phyloP scores from a whole-genome alignment of 2,797 vertebrate species.

The Lagocephalus sceleratus region DNA sequence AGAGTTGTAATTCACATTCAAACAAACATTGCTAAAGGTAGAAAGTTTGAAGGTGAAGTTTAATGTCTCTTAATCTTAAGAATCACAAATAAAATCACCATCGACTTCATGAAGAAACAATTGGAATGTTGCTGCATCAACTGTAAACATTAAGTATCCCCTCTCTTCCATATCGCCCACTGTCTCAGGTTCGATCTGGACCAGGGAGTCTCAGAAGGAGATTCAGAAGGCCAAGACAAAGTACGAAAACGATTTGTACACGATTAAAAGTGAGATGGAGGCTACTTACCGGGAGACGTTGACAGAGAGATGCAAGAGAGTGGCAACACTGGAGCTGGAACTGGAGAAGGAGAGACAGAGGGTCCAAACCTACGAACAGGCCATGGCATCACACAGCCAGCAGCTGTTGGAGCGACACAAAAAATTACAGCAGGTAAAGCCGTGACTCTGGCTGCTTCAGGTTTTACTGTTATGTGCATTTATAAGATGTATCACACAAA shows the following conservation, averaged over 20 bases:
- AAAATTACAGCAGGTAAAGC: slow-evolving; percentile 78
- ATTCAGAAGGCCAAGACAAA: slow-evolving; percentile 81
- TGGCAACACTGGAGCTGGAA: slow-evolving; percentile 85
- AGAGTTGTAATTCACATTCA: too few species aligned
- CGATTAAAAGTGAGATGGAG: slow-evolving; percentile 82
- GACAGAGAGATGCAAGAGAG: slow-evolving; percentile 79
- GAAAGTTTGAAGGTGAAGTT: too few species aligned
- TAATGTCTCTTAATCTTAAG: too few species aligned
- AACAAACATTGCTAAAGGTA: too few species aligned
- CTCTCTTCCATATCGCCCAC: not conserved
- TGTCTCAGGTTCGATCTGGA: slow-evolving; percentile 94
- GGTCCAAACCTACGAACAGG: slow-evolving; percentile 85
- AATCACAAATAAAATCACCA: too few species aligned
- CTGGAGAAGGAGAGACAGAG: slow-evolving; percentile 90
- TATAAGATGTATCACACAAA: slow-evolving; percentile 3
- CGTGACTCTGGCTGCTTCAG: not conserved
- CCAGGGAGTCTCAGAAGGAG: slow-evolving; percentile 88
- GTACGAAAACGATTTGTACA: slow-evolving; percentile 73
- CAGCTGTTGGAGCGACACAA: slow-evolving; percentile 86
- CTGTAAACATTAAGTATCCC: not conserved
- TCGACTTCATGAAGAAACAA: too few species aligned
- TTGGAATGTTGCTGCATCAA: too few species aligned
- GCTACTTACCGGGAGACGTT: slow-evolving; percentile 82
- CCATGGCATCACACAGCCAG: slow-evolving; percentile 86
- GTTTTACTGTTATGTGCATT: not conserved